Evolutionary conservation across 2,113 vertebrate genomes (phyloP).

Genomic region (Leptobrachium leishanense): DNA sequence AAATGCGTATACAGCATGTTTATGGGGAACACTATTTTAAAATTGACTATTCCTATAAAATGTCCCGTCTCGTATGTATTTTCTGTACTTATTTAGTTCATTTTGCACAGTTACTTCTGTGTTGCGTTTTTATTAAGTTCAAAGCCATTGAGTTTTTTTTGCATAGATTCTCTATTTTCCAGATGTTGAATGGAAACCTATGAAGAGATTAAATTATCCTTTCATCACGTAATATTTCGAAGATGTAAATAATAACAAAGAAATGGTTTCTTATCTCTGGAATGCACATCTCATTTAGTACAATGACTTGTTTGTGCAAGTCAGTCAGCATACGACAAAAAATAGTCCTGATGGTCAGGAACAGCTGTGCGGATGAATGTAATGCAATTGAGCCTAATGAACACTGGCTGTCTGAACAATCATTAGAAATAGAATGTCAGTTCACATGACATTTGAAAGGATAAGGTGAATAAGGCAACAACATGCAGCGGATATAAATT

Average conservation of each 20-base stretch:
- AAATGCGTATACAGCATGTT: no score
- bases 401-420: conserved; percentile 11
- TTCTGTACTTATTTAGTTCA: no score
- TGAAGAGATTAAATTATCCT: neutral
- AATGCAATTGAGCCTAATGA: conserved; percentile 20
- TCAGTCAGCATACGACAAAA: neutral
- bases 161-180: neutral
- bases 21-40: no score
- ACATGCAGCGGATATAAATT: no score
- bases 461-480: no score
- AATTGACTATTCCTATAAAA: no score
- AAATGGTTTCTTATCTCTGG: neutral
- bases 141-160: no score
- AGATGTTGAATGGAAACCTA: neutral
- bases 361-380: conserved; percentile 18
- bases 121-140: no score
- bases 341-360: conserved; percentile 6
- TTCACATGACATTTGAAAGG: neutral
- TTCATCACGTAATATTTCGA: neutral
- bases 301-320: neutral
- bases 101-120: no score
- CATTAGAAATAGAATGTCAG: conserved; percentile 4
- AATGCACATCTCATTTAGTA: neutral
- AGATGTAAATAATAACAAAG: neutral
- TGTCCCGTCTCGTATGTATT: no score